Base-by-base conservation (phyloP, 2,113 vertebrate species). In the Scomber japonicus region DNA sequence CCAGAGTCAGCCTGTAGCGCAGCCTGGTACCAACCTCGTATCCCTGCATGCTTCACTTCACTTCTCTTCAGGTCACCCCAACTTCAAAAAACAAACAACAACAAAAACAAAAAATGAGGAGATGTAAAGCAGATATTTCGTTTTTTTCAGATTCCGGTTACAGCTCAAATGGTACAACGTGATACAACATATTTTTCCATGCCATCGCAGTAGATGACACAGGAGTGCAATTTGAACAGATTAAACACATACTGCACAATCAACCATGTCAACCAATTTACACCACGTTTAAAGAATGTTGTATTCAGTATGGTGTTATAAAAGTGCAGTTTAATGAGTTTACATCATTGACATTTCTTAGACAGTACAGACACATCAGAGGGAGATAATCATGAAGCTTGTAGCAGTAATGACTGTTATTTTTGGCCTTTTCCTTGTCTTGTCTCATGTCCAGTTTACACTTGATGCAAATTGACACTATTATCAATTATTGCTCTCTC, bases 1-100 rank as follows among this genome's bases (percentile, higher is more conserved):
- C 12, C 17, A 99, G 62, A 0, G 97, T 98, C 35, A 94, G 92
- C 88, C 94, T 69, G 17, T 91, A 93, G 54, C 94, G 92, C 19
- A 82, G 49, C 81, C 77, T 62, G 1, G n/a, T 46, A 2, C 75
- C 65, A 0, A 27, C 89, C 55, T 49, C 35, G 6, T 62, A 71
- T 11, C 87, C 64, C 40, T 53, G 62, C 94, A 94, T 94, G 54
- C 24, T 90, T 50, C 65, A 11, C 53, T 8, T n/a, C 9, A 15
- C 31, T 6, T 5, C 15, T 31, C 40, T 30, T 12, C 62, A 53
- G 31, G 21, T 60, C 15, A 16, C 9, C 15, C 62, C 15, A 21
- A 14, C 10, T 16, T 48, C 31, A 61, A 46, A 53, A 17, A 7
- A 49, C 13, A 3, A 59, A 5, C 48, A 10, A 56, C 19, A 62